Evolutionary conservation across 2,113 vertebrate genomes (phyloP), one percentile per base, ranked within the genome.

Genomic region (Pseudorectes ferrugineus): DNA sequence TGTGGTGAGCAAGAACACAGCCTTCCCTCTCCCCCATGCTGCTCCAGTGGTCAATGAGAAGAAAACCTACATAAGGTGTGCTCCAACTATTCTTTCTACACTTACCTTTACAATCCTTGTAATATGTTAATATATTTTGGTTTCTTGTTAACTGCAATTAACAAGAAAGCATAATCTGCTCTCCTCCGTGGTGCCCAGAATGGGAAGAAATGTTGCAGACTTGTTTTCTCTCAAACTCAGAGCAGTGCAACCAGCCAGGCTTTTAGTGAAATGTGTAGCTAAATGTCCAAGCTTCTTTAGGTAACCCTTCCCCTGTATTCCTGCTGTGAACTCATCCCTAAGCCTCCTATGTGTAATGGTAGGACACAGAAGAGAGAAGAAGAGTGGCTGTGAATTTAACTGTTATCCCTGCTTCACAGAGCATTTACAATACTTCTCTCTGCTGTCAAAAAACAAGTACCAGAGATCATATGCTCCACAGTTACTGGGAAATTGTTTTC

Each of bases 41-140:
- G 0, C 13, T 15, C 4, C 18, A 6, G 14, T 24, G 10, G 2
- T 0, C 21, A 4, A 22, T 7, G 4, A 72, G 38, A 75, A 75
- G 22, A 33, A 35, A 86, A 54, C 20, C 16, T 52, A 33, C 15
- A 1, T 28, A 4, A 82, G 5, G 11, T 40, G 12, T 48, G 8
- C 6, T 58, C 9, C 36, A 31, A 66, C 15, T 16, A 24, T 33
- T 5, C 18, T 61, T 89, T 71, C 52, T 70, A 48, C 23, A 6
- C 8, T 84, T 62, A 28, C 25, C 72, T 75, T 61, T 88, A 21
- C 13, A 70, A 1, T 38, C 46, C 42, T 73, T 33, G 17, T 23
- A 65, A 61, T 48, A 42, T 1, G 0, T 66, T 7, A 66, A 52
- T 23, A 10, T 12, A 17, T 76, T 54, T 36, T 62, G 10, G 22